These are phyloP conservation scores for Dreissena rostriformis DNA, from an alignment of 1,140 invertebrate species.

Conservation along the genomic window DNA sequence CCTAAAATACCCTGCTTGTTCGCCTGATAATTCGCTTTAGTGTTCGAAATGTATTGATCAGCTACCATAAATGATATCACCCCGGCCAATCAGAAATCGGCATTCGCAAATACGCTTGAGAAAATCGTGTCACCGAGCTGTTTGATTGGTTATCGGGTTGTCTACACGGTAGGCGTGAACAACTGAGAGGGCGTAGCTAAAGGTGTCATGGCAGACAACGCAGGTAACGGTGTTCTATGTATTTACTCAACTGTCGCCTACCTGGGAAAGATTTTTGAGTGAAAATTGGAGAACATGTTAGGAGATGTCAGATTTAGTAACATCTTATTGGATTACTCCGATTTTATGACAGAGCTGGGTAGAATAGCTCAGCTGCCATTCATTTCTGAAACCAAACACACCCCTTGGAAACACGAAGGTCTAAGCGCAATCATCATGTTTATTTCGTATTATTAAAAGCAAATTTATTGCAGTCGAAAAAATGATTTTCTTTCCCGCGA, in stretches of 20 bases:
- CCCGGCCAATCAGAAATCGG: constrained; percentile 58
- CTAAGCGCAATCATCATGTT: too few relatives aligned
- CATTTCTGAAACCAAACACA: not conserved
- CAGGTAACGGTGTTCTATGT: not conserved
- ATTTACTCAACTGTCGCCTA: not conserved
- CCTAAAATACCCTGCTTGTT: constrained; percentile 77
- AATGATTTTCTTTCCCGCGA: too few relatives aligned
- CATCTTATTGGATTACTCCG: not conserved
- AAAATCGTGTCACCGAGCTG: constrained; percentile 47
- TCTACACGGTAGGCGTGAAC: constrained; percentile 40
- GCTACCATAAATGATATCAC: constrained; percentile 62
- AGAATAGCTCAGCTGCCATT: constrained; percentile 5
- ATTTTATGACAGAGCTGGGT: not conserved
- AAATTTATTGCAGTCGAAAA: too few relatives aligned
- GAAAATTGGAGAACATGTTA: not conserved
- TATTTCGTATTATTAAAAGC: too few relatives aligned
- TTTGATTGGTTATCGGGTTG: constrained; percentile 47
- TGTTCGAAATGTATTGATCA: constrained; percentile 79
- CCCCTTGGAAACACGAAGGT: not conserved
- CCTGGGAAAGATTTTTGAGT: not conserved
- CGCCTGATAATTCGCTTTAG: constrained; percentile 76
- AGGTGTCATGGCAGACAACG: constrained; percentile 20
- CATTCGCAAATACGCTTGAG: constrained; percentile 54
- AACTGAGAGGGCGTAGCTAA: constrained; percentile 44
- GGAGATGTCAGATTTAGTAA: not conserved